Percentiles rank a stretch among this genome's conserved stretches.
Conservation (phyloP, 2,113 vertebrate genomes). For the Phalacrocorax carbo region DNA sequence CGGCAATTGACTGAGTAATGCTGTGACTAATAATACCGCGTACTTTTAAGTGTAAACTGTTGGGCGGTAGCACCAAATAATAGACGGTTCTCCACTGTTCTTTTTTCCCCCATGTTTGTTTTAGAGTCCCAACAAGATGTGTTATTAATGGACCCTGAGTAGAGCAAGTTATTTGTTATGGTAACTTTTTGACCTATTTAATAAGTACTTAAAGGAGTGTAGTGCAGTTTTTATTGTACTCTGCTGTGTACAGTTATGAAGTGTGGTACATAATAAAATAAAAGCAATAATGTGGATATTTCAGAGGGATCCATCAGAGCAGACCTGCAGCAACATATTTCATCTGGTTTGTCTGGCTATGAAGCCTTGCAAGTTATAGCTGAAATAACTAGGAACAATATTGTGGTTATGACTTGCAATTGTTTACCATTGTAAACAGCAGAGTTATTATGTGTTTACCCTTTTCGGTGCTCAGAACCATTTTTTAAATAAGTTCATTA, state of each 20-base stretch:
- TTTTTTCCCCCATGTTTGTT: slow-evolving; percentile 21
- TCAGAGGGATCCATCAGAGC: slow-evolving; percentile 84
- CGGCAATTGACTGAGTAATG: background rate
- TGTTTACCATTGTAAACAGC: slow-evolving; percentile 75
- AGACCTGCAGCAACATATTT: slow-evolving; percentile 82
- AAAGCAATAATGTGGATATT: slow-evolving; percentile 91
- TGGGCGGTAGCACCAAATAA: background rate
- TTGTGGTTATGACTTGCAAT: slow-evolving; percentile 88
- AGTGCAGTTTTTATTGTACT: slow-evolving; percentile 75
- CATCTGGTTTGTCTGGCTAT: slow-evolving; percentile 77
- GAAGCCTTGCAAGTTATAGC: slow-evolving; percentile 84
- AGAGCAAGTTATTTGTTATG: slow-evolving; percentile 74
- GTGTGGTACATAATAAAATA: slow-evolving; percentile 90
- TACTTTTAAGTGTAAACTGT: background rate
- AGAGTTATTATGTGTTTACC: slow-evolving; percentile 65
- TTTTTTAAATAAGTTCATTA: slow-evolving; percentile 66
- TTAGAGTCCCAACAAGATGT: slow-evolving; percentile 72
- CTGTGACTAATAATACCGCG: background rate
- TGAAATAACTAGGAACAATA: slow-evolving; percentile 89
- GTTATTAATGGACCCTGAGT: slow-evolving; percentile 74
- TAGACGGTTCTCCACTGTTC: background rate
- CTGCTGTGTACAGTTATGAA: slow-evolving; percentile 78
- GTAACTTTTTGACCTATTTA: slow-evolving; percentile 80
- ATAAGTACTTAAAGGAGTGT: slow-evolving; percentile 74
- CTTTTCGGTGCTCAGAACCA: slow-evolving; percentile 46